These are phyloP conservation scores for Oophaga sylvatica DNA, from an alignment of 2,797 vertebrate species.

Conservation along the genomic window DNA sequence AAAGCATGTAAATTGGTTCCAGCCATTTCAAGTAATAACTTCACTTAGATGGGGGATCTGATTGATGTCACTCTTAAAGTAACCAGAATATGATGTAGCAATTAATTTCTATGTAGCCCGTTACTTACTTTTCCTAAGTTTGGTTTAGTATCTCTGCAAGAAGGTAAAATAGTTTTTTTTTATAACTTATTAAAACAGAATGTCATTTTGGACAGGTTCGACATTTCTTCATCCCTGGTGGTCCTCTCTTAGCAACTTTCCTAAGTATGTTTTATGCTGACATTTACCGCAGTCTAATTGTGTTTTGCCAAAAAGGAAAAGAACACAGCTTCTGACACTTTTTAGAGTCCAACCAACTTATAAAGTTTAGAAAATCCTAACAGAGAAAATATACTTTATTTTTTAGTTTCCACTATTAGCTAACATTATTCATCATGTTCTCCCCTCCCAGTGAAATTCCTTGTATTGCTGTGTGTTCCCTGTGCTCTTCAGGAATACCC, in stretches of 20 bases:
- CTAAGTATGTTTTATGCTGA: slow-evolving; percentile 80
- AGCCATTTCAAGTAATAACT: slow-evolving; percentile 80
- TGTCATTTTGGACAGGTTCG: slow-evolving; percentile 79
- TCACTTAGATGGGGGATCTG: slow-evolving; percentile 74
- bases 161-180: slow-evolving; percentile 78
- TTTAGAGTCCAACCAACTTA: slow-evolving; percentile 71
- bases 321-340: slow-evolving; percentile 76
- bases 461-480: slow-evolving; percentile 27
- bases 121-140: slow-evolving; percentile 80
- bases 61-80: slow-evolving; percentile 77
- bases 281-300: slow-evolving; percentile 80
- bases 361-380: slow-evolving; percentile 74
- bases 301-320: slow-evolving; percentile 79
- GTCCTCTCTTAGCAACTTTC: slow-evolving; percentile 77
- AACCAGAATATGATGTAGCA: slow-evolving; percentile 81
- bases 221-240: slow-evolving; percentile 79
- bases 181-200: slow-evolving; percentile 77
- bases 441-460: slow-evolving; percentile 18
- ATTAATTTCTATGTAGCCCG: slow-evolving; percentile 77
- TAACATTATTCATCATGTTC: slow-evolving; percentile 16
- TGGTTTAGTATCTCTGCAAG: slow-evolving; percentile 74
- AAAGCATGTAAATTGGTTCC: slow-evolving; percentile 90
- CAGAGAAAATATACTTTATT: slow-evolving; percentile 65
- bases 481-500: slow-evolving; percentile 12
- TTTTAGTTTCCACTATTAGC: slow-evolving; percentile 29